Conservation (phyloP, 2,888 invertebrate species). For the Panopea generosa region DNA sequence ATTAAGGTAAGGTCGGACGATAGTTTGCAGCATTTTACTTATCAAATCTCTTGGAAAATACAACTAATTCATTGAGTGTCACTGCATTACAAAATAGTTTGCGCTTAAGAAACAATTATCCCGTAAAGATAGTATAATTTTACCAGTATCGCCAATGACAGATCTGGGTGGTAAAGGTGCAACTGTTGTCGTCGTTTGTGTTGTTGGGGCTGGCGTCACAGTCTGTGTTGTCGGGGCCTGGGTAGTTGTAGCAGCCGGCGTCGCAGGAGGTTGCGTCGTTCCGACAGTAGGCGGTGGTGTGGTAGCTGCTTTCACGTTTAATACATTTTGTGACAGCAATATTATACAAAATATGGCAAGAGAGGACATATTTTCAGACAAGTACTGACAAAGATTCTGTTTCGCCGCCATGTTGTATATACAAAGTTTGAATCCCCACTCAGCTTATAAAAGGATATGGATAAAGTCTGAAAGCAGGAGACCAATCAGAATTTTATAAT, state of each 20-base stretch:
- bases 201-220: constrained; percentile 15
- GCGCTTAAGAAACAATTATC: too few relatives aligned
- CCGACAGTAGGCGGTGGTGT: constrained; percentile 23
- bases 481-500: too few relatives aligned
- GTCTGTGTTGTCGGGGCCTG: constrained; percentile 21
- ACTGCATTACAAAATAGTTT: neutral
- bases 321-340: neutral
- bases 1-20: too few relatives aligned
- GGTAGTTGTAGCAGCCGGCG: constrained; percentile 18
- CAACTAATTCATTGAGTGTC: neutral
- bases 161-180: constrained; percentile 47
- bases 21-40: too few relatives aligned
- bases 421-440: too few relatives aligned
- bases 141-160: constrained; percentile 54
- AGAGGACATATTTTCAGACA: constrained; percentile 23
- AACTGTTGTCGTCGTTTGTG: constrained; percentile 34
- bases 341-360: constrained; percentile 11
- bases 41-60: neutral
- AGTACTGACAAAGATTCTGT: constrained; percentile 50
- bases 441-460: too few relatives aligned
- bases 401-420: constrained; percentile 63
- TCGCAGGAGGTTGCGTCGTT: constrained; percentile 8
- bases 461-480: too few relatives aligned
- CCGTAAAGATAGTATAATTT: too few relatives aligned
- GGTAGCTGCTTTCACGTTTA: constrained; percentile 22